Percentiles rank a stretch among this genome's conserved stretches.
Evolutionary conservation across 2,113 vertebrate genomes (phyloP).

Genomic region (Oenanthe oenanthe): DNA sequence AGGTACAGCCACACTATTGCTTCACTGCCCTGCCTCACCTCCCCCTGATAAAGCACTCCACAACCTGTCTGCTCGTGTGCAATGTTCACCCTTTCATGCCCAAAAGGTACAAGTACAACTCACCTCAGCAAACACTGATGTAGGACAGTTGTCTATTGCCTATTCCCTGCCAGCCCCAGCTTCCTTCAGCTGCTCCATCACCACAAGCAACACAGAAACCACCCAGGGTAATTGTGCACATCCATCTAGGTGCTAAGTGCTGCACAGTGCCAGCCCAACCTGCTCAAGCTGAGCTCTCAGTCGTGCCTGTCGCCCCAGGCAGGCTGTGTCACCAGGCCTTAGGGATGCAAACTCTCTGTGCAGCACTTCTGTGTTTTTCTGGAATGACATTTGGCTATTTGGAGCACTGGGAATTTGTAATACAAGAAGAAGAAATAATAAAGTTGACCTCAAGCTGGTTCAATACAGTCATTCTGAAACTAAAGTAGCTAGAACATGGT

Average conservation of each 20-base stretch:
- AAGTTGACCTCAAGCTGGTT: slow-evolving; percentile 10
- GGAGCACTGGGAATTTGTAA: not conserved
- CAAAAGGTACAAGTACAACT: not conserved
- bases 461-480: slow-evolving; percentile 13
- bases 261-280: not conserved
- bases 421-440: not conserved
- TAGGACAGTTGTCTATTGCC: not conserved
- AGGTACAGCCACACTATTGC: not conserved
- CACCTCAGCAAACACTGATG: not conserved
- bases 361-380: not conserved
- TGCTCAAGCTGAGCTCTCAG: not conserved
- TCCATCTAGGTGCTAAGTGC: not conserved
- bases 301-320: fast-evolving
- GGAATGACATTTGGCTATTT: not conserved
- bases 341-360: not conserved
- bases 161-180: not conserved
- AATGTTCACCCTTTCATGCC: not conserved
- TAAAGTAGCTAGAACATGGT: not conserved
- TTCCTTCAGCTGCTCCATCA: not conserved
- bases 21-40: not conserved
- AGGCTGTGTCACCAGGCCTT: not conserved
- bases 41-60: not conserved
- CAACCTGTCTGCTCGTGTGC: not conserved
- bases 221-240: not conserved
- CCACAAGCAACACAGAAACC: not conserved